phyloP scores from a whole-genome alignment of 2,888 invertebrate genomes.

The Amiota communis region DNA sequence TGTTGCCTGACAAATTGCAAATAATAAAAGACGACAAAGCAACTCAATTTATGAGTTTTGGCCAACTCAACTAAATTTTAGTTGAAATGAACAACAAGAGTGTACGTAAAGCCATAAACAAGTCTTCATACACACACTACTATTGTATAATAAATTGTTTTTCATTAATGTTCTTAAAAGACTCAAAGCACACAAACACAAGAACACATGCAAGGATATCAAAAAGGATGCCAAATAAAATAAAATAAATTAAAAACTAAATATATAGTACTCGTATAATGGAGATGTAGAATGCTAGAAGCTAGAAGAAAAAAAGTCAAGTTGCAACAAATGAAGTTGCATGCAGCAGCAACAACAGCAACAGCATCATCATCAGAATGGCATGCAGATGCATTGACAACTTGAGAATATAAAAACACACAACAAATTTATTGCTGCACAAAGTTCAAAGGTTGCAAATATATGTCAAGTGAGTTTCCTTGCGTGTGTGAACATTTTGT shows the following conservation, averaged over 20 bases:
- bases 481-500: too few species aligned
- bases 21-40: neutral
- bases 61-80: neutral
- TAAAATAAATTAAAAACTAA: neutral
- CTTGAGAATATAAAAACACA: neutral
- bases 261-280: neutral
- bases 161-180: too few species aligned
- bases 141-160: too few species aligned
- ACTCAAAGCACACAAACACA: too few species aligned
- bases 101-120: conserved; percentile 58
- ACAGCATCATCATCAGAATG: too few species aligned
- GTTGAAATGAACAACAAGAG: neutral
- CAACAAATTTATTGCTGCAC: conserved; percentile 21
- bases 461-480: conserved; percentile 22
- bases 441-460: conserved; percentile 29
- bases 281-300: neutral
- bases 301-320: neutral
- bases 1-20: conserved; percentile 23
- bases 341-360: too few species aligned
- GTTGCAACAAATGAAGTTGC: neutral
- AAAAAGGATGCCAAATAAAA: neutral
- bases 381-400: neutral
- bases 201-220: neutral
- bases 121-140: conserved; percentile 51
- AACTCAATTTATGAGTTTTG: neutral